phyloP scores from a whole-genome alignment of 1,140 invertebrate species.

The Atopsyche davidsoni region DNA sequence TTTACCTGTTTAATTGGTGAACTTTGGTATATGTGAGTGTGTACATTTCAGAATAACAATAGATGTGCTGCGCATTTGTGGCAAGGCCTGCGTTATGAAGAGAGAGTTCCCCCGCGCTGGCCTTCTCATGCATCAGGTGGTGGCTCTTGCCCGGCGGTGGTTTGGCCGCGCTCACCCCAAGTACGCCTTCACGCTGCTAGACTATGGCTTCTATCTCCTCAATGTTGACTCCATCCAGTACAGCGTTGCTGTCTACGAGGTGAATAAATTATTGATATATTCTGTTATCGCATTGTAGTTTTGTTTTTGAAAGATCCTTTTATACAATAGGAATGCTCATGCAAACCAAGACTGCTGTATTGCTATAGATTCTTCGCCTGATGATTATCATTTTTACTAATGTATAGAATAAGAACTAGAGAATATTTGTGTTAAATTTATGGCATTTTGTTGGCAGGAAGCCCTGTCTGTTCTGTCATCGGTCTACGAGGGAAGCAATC shows the following conservation, averaged over 20 bases:
- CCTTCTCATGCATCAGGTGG: constrained; percentile 73
- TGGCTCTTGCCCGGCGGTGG: constrained; percentile 60
- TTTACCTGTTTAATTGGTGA: too few relatives aligned
- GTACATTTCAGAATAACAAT: constrained; percentile 54
- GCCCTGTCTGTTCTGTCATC: constrained; percentile 66
- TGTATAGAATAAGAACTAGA: too few relatives aligned
- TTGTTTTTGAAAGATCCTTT: neutral
- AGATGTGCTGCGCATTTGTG: constrained; percentile 74
- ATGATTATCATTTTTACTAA: neutral
- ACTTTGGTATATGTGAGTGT: too few relatives aligned
- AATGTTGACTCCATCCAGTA: constrained; percentile 81
- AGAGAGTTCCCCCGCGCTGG: constrained; percentile 74
- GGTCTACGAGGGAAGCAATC: constrained; percentile 78
- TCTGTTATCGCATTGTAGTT: neutral
- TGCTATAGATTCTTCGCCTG: neutral
- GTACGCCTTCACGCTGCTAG: constrained; percentile 74
- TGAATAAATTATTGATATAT: constrained; percentile 32
- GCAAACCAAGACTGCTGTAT: too few relatives aligned
- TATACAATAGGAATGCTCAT: too few relatives aligned
- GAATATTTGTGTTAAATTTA: too few relatives aligned
- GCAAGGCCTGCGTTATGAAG: constrained; percentile 83
- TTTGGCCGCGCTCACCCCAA: constrained; percentile 70
- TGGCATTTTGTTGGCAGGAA: constrained; percentile 48
- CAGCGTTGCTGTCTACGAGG: constrained; percentile 78
- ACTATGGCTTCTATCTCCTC: constrained; percentile 85